Evolutionary conservation across 2,888 invertebrate species (phyloP).

Genomic region (Hirtodrosophila trivittata): DNA sequence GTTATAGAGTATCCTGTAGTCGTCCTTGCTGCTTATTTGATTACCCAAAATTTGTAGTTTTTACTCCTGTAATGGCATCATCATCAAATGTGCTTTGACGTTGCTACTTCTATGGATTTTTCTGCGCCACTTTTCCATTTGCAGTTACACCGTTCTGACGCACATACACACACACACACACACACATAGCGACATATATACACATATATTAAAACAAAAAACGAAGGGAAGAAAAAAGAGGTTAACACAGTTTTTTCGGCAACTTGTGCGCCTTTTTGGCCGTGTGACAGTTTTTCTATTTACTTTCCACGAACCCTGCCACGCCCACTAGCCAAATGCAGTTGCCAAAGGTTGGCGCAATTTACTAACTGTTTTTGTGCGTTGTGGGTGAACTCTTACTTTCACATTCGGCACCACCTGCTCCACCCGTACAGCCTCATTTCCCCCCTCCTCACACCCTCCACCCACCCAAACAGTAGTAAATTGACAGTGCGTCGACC

Average conservation of each 20-base stretch:
- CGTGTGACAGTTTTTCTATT: constrained; percentile 42
- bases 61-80: constrained; percentile 40
- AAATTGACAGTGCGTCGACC: constrained; percentile 66
- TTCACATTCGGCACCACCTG: not conserved
- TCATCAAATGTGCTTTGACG: constrained; percentile 40
- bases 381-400: not conserved
- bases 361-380: not conserved
- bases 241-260: constrained; percentile 23
- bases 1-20: constrained; percentile 29
- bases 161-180: constrained; percentile 13
- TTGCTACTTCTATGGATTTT: constrained; percentile 41
- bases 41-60: not conserved
- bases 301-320: constrained; percentile 22
- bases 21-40: constrained; percentile 8
- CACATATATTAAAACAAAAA: not conserved
- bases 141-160: constrained; percentile 5
- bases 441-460: not conserved
- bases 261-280: constrained; percentile 32
- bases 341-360: constrained; percentile 32
- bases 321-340: constrained; percentile 27
- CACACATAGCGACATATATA: not conserved
- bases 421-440: too few relatives aligned
- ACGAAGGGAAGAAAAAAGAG: constrained; percentile 19
- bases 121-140: constrained; percentile 4
- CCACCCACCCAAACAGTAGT: constrained; percentile 14